phyloP scores from a whole-genome alignment of 37 sponge, comb jelly and placozoan species.

The Halisarca cf. caerulea region DNA sequence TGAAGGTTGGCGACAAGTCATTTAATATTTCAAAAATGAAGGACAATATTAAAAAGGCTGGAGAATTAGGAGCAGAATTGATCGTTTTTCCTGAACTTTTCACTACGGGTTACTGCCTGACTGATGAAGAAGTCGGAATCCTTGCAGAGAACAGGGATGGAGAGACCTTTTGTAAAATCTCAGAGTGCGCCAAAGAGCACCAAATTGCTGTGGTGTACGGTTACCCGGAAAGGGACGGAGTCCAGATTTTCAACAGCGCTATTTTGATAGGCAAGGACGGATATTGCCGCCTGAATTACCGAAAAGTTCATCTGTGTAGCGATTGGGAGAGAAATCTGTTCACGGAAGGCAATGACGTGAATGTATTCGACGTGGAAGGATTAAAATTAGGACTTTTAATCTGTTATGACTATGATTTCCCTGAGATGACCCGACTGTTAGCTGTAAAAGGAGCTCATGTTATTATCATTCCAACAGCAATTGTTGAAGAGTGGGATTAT shows the following conservation, averaged over 20 bases:
- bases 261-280: neutral
- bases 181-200: slow-evolving; percentile 31
- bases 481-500: neutral
- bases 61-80: slow-evolving; percentile 31
- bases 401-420: neutral
- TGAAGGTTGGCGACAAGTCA: slow-evolving; percentile 14
- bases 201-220: slow-evolving; percentile 54
- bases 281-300: neutral
- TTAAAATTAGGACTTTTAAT: neutral
- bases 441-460: neutral
- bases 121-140: slow-evolving; percentile 26
- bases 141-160: slow-evolving; percentile 51
- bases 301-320: neutral
- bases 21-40: slow-evolving; percentile 51
- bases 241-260: neutral
- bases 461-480: neutral
- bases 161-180: slow-evolving; percentile 38
- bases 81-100: slow-evolving; percentile 67
- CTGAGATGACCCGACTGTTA: neutral
- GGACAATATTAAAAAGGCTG: slow-evolving; percentile 36
- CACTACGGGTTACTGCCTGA: slow-evolving; percentile 40
- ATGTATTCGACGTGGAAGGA: neutral
- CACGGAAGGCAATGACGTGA: neutral
- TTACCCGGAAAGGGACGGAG: slow-evolving; percentile 47
- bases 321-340: neutral